These are phyloP conservation scores for Peromyscus polionotus DNA, from an alignment of 2,113 vertebrate genomes.

Conservation along the genomic window DNA sequence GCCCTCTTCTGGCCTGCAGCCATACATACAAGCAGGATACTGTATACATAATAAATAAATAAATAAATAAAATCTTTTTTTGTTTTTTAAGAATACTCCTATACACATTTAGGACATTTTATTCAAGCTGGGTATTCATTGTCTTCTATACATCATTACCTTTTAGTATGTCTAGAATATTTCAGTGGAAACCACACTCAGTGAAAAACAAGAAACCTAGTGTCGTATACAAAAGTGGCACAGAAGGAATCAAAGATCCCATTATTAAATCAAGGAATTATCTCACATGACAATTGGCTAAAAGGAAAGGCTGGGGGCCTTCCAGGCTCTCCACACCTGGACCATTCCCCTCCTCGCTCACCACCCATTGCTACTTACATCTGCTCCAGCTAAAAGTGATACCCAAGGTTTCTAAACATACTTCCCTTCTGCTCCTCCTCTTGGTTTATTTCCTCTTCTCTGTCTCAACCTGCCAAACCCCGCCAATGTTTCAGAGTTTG, in stretches of 20 bases:
- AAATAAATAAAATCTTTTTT: too few relatives aligned
- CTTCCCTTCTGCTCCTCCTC: not conserved
- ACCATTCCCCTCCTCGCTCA: not conserved
- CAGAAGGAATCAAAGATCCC: not conserved
- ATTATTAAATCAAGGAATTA: not conserved
- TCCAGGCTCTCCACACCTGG: not conserved
- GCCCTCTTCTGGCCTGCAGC: too few relatives aligned
- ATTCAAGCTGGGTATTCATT: not conserved
- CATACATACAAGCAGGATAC: too few relatives aligned
- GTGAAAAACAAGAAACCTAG: not conserved
- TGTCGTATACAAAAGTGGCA: not conserved
- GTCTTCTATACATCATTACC: not conserved
- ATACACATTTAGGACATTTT: not conserved
- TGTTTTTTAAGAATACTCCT: not conserved
- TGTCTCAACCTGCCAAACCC: slow-evolving; percentile 32
- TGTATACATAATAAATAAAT: too few relatives aligned
- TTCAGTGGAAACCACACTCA: not conserved
- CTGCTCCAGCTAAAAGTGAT: not conserved
- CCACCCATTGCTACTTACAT: too few relatives aligned
- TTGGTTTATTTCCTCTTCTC: not conserved
- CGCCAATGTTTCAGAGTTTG: not conserved
- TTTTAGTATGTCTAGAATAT: not conserved
- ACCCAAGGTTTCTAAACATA: not conserved
- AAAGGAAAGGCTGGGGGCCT: not conserved
- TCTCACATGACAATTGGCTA: not conserved